A percentile compares a stretch with the other conserved stretches of the same genome.
These are phyloP conservation scores for Amaurobius ferox DNA, from an alignment of 2,888 invertebrate genomes.

Conservation along the genomic window DNA sequence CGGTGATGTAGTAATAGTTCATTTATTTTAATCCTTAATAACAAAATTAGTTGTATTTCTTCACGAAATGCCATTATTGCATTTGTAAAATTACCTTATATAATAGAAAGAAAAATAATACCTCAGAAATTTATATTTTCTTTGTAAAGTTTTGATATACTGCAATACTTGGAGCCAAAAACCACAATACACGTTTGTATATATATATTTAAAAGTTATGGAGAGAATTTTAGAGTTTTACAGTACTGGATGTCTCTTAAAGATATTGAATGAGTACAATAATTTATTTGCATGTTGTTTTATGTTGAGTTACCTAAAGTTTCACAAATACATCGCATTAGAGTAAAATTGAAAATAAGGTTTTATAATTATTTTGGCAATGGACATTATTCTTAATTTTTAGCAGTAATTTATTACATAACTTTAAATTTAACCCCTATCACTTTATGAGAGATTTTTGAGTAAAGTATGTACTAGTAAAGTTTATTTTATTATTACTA, in stretches of 20 bases:
- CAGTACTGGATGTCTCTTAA: neutral
- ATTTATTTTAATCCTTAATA: slow-evolving; percentile 10
- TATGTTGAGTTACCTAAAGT: too few relatives aligned
- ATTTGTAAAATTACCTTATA: neutral
- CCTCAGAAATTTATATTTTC: slow-evolving; percentile 16
- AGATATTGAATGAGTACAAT: neutral
- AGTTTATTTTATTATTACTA: too few relatives aligned
- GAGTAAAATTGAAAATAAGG: too few relatives aligned
- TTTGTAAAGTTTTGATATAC: neutral
- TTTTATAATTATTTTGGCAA: too few relatives aligned
- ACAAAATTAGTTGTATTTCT: neutral
- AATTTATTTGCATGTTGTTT: too few relatives aligned
- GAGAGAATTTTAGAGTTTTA: neutral
- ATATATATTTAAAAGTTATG: neutral
- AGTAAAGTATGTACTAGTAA: too few relatives aligned
- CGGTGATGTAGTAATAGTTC: slow-evolving; percentile 18
- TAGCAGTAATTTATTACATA: too few relatives aligned
- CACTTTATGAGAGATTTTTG: too few relatives aligned
- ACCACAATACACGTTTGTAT: neutral
- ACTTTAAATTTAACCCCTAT: too few relatives aligned
- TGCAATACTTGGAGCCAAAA: slow-evolving; percentile 2
- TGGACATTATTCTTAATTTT: too few relatives aligned
- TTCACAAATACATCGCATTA: too few relatives aligned
- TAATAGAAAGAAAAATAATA: neutral
- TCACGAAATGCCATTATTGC: neutral